Evolutionary conservation across 2,113 vertebrate genomes (phyloP), one percentile per base, ranked within the genome.

Genomic region (Brachionichthys hirsutus): DNA sequence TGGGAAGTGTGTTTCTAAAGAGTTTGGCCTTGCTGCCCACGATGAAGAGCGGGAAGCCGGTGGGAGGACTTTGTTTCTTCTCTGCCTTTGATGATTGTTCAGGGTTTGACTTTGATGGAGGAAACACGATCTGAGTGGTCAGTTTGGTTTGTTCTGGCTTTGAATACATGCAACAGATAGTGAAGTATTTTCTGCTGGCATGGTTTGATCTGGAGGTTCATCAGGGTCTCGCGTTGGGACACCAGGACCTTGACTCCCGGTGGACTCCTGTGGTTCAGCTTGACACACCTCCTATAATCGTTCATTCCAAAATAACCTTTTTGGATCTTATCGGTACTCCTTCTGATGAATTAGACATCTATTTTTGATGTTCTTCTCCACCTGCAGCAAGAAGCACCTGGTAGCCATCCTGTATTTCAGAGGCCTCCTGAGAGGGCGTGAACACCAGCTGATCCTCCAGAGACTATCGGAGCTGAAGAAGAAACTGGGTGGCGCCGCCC

Each of bases 351-450:
- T 30, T 30, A n/a, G 24, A 30, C 3, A 8, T n/a, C n/a, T 13
- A 2, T 48, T 3, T 41, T 0, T 41, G 14, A 8, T 53, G 24
- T 11, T 38, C 2, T 42, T 36, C n/a, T 15, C 17, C 8, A 2
- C 63, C 62, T 70, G 54, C 81, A 92, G 91, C 42, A 81, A 24
- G 71, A 88, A 62, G 20, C 90, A 92, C 64, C 82, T 92, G 48
- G 52, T 75, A 0, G 90, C 90, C 0, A 63, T 92, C 10, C 77
- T 92, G 65, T 74, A 78, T 44, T 92, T 91, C 76, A 67, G 89
- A 44, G 91, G 91, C 8, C 45, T 84, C 14, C 2, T 22, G 17
- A 30, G 82, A 4, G 87, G 88, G 14, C 68, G 78, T 0, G 86
- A 90, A 7, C 80, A 69, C 40, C 87, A 69, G 43, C 48, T 64